Conservation (phyloP, 1,140 invertebrate species). For the Drosophila bifasciata region DNA sequence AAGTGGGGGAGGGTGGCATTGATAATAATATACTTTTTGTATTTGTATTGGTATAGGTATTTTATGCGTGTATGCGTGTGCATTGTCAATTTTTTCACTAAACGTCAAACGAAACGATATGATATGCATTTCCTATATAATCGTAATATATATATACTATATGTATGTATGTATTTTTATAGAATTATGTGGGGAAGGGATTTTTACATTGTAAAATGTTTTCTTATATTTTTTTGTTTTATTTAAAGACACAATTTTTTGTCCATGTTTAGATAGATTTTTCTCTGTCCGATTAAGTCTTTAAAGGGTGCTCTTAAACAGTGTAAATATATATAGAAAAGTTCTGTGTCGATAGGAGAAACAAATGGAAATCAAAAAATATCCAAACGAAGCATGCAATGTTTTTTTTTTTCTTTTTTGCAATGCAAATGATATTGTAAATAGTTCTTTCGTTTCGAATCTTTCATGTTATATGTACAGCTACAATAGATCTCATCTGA, state of each 20-base stretch:
- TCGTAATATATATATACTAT: slow-evolving; percentile 11
- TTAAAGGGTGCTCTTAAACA: slow-evolving; percentile 30
- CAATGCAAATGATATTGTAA: slow-evolving; percentile 39
- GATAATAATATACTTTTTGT: slow-evolving; percentile 11
- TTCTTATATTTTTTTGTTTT: slow-evolving; percentile 10
- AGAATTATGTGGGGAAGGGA: not conserved
- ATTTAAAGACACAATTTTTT: slow-evolving; percentile 21
- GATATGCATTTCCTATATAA: slow-evolving; percentile 61
- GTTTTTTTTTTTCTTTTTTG: slow-evolving; percentile 11
- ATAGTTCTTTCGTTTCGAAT: slow-evolving; percentile 9
- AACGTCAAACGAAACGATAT: slow-evolving; percentile 76
- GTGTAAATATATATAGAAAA: slow-evolving; percentile 57
- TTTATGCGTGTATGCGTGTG: slow-evolving; percentile 31
- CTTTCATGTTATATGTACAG: slow-evolving; percentile 26
- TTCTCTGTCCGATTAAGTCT: slow-evolving; percentile 23
- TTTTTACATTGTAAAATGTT: slow-evolving; percentile 27
- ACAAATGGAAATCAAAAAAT: slow-evolving; percentile 7
- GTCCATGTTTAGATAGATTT: not conserved
- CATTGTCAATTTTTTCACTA: slow-evolving; percentile 65
- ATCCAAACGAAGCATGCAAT: slow-evolving; percentile 24
- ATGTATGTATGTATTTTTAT: slow-evolving; percentile 2
- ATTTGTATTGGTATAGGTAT: not conserved
- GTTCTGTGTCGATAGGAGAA: slow-evolving; percentile 2
- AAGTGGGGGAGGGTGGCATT: slow-evolving; percentile 37
- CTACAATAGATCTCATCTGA: slow-evolving; percentile 7